Percentiles rank a stretch among this genome's conserved stretches.
phyloP scores from a whole-genome alignment of 1,140 invertebrate genomes.

The Bombyx mandarina region DNA sequence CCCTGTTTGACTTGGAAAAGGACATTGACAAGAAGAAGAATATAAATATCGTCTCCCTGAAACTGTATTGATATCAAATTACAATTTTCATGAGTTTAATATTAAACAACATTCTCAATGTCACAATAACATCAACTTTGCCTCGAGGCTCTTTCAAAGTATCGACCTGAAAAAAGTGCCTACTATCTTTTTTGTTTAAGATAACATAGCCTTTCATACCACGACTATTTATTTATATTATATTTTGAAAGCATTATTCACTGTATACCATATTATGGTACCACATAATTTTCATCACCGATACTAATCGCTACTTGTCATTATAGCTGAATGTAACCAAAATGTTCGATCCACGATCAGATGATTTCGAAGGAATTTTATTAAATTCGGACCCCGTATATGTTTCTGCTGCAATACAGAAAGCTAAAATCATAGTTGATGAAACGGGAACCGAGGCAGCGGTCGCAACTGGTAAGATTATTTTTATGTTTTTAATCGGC shows the following conservation, averaged over 20 bases:
- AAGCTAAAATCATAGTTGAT: slow-evolving; percentile 81
- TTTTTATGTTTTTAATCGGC: neutral
- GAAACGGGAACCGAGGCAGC: slow-evolving; percentile 85
- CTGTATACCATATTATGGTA: neutral
- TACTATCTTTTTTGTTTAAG: neutral
- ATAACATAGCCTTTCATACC: too few species aligned
- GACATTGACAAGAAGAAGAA: too few species aligned
- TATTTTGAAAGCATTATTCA: neutral
- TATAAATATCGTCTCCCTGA: too few species aligned
- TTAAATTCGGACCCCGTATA: slow-evolving; percentile 55
- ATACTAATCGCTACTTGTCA: slow-evolving; percentile 6
- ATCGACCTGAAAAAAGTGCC: neutral
- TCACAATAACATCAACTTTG: too few species aligned
- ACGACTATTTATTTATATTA: neutral
- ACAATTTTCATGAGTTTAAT: too few species aligned
- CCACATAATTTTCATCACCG: neutral
- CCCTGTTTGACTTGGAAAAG: too few species aligned
- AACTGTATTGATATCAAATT: too few species aligned
- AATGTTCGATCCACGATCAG: slow-evolving; percentile 62
- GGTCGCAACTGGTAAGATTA: slow-evolving; percentile 75
- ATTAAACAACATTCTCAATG: too few species aligned
- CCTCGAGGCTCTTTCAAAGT: neutral
- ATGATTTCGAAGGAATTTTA: slow-evolving; percentile 77
- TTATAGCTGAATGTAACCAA: slow-evolving; percentile 56
- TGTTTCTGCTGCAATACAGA: slow-evolving; percentile 76